Percentiles rank a stretch among this genome's conserved stretches.
Evolutionary conservation across 2,888 invertebrate genomes (phyloP).

Genomic region (Eupelmus urozonus): DNA sequence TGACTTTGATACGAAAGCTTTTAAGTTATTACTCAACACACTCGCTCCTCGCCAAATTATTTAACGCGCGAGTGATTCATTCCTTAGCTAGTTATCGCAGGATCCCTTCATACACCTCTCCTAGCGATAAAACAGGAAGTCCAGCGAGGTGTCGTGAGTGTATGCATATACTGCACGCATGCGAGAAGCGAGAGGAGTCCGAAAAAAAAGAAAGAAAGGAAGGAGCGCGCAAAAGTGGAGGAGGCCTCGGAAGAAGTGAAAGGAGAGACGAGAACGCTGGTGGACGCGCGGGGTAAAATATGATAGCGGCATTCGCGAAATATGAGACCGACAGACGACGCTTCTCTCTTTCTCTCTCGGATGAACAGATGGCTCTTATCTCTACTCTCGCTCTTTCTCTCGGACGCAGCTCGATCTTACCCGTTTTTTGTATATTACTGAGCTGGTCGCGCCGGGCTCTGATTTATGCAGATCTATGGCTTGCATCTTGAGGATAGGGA

Average conservation of each 20-base stretch:
- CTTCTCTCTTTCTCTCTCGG: slow-evolving; percentile 1
- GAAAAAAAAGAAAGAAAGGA: background rate
- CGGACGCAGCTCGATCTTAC: background rate
- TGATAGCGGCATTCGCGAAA: slow-evolving; percentile 75
- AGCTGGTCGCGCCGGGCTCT: background rate
- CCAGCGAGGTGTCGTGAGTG: background rate
- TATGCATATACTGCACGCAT: background rate
- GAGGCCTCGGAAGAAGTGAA: slow-evolving; percentile 37
- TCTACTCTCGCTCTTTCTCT: background rate
- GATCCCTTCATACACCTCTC: background rate
- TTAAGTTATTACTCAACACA: no score
- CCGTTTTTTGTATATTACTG: slow-evolving; percentile 35
- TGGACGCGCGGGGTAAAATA: slow-evolving; percentile 67
- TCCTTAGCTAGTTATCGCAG: background rate
- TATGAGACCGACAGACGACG: slow-evolving; percentile 72
- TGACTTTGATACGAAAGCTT: no score
- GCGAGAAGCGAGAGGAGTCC: background rate
- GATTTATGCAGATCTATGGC: slow-evolving; percentile 56
- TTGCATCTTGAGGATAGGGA: slow-evolving; percentile 19
- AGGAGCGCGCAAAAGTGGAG: background rate
- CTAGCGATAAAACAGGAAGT: background rate
- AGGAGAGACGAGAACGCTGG: slow-evolving; percentile 53
- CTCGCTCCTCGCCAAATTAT: no score
- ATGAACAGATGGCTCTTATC: slow-evolving; percentile 44
- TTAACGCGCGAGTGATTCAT: no score